phyloP scores from a whole-genome alignment of 2,888 invertebrate species.

The Flexamia atlantica region DNA sequence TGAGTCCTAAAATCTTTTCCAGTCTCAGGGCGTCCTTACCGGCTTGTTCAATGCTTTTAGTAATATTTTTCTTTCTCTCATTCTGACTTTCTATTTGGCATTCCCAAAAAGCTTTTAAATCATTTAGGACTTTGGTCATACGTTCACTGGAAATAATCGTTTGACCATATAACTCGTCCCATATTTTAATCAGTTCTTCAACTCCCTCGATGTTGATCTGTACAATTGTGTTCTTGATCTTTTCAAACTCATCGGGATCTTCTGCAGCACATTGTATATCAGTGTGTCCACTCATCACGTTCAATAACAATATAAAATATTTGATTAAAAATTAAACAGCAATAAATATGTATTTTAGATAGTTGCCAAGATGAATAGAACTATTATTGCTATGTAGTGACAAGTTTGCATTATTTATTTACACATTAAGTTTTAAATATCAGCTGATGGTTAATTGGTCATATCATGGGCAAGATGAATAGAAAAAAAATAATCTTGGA shows the following conservation, averaged over 20 bases:
- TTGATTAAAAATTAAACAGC: too few relatives aligned
- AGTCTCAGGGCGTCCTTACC: slow-evolving; percentile 1
- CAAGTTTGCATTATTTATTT: too few relatives aligned
- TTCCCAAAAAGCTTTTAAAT: slow-evolving; percentile 15
- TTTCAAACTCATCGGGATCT: not conserved
- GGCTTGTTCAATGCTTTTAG: slow-evolving; percentile 4
- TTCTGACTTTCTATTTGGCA: not conserved
- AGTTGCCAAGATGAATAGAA: too few relatives aligned
- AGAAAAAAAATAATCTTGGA: too few relatives aligned
- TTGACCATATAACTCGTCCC: not conserved
- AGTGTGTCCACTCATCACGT: slow-evolving; percentile 26
- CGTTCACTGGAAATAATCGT: not conserved
- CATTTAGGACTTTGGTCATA: not conserved
- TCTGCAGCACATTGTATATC: not conserved
- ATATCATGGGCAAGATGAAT: too few relatives aligned
- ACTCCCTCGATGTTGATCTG: not conserved
- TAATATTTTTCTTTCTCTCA: not conserved
- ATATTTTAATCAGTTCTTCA: not conserved
- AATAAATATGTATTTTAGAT: too few relatives aligned
- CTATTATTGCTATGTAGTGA: too few relatives aligned
- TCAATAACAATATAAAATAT: too few relatives aligned
- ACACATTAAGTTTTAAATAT: too few relatives aligned
- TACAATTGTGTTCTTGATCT: not conserved
- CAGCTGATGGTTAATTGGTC: too few relatives aligned
- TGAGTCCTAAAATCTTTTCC: slow-evolving; percentile 18